A percentile compares a stretch with the other conserved stretches of the same genome.
Evolutionary conservation across 2,888 invertebrate genomes (phyloP).

Genomic region (Molorchus minor): DNA sequence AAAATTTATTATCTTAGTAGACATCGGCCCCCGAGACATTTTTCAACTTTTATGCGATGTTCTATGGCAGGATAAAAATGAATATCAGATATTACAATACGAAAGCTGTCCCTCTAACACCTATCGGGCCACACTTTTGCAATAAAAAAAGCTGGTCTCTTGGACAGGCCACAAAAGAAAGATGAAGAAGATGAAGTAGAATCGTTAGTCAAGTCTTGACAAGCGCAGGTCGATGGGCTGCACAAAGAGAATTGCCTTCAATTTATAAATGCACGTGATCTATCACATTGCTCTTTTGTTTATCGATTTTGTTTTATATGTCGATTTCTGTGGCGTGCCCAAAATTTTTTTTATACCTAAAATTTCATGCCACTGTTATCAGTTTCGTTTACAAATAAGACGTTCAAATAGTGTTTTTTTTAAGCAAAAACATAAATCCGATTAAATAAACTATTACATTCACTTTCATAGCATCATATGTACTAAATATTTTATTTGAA

Average conservation of each 20-base stretch:
- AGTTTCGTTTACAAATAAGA: too few species aligned
- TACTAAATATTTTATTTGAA: too few species aligned
- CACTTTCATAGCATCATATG: too few species aligned
- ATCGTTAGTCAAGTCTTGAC: slow-evolving; percentile 33
- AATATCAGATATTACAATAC: slow-evolving; percentile 22
- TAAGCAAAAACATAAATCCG: too few species aligned
- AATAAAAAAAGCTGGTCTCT: slow-evolving; percentile 32
- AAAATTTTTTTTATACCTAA: too few species aligned
- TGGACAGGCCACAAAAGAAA: slow-evolving; percentile 29
- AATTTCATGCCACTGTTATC: too few species aligned
- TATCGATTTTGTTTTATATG: too few species aligned
- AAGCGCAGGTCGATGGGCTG: slow-evolving; percentile 32
- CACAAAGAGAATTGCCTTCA: slow-evolving; percentile 21
- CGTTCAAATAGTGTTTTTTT: too few species aligned
- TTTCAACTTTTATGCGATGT: slow-evolving; percentile 28
- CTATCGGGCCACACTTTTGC: slow-evolving; percentile 26
- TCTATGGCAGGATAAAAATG: slow-evolving; percentile 9
- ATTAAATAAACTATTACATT: too few species aligned
- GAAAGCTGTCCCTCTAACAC: slow-evolving; percentile 24
- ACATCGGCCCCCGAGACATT: slow-evolving; percentile 31
- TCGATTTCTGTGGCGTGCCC: too few species aligned
- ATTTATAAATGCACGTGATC: too few species aligned
- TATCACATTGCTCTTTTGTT: too few species aligned
- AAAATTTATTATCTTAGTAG: slow-evolving; percentile 37
- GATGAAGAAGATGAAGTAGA: slow-evolving; percentile 38